Evolutionary conservation across 2,888 invertebrate species (phyloP), one percentile per base, ranked within the genome.

Genomic region (Euzetes globulus): DNA sequence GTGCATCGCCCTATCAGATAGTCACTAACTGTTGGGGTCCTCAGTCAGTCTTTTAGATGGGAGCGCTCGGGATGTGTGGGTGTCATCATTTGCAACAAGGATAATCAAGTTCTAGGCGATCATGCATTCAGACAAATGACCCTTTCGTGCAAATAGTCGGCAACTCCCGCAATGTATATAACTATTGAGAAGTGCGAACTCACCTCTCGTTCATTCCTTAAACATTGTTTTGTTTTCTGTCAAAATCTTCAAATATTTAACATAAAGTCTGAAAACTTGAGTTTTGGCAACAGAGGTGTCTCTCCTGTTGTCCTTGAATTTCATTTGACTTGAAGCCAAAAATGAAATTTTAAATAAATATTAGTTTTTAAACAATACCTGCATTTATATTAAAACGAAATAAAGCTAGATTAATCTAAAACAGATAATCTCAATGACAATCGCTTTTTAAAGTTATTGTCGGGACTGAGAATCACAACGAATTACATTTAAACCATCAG

Each of bases 101-200:
- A 60, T 60, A 60, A 60, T 60, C 29, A 60, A 60, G 15, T 33
- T 3, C 25, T 22, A 68, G 15, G n/a, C 33, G 37, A 68, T 68
- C 68, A 22, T 68, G 68, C 37, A 68, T 60, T 68, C 68, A 68
- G 68, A 37, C 68, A 68, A 41, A 41, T 68, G 68, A 68, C 68
- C 68, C 68, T 45, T 68, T 68, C 68, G 37, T 68, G 22, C 22
- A 41, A 2, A 27, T 17, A 41, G 13, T 5, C 22, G 41, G 22
- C 27, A n/a, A 68, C 68, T n/a, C 68, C 68, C 68, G 37, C 19
- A 68, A 60, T 27, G 29, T 45, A 68, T 37, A 68, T 22, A 63
- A 4, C 17, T 45, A 41, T 22, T 19, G 58, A 22, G 25, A 60
- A 60, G 22, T 9, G 19, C 7, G n/a, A 13, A n/a, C 45, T 68